Evolutionary conservation across 2,888 invertebrate genomes (phyloP).

Genomic region (Geotrupes spiniger): DNA sequence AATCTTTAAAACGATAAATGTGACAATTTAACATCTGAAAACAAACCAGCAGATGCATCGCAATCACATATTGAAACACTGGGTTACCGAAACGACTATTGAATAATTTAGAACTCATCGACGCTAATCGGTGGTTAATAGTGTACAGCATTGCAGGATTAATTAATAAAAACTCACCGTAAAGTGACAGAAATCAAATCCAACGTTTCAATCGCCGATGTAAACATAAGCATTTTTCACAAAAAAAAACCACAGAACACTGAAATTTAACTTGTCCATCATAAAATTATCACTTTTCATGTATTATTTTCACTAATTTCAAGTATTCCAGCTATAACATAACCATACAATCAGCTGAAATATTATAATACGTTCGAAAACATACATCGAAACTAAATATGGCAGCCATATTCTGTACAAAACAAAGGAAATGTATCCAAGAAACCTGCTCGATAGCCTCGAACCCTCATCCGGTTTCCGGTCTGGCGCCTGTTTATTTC

Average conservation of each 20-base stretch:
- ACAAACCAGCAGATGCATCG: too few relatives aligned
- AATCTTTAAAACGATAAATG: too few relatives aligned
- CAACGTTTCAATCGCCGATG: slow-evolving; percentile 67
- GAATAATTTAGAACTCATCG: too few relatives aligned
- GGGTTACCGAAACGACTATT: too few relatives aligned
- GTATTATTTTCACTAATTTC: slow-evolving; percentile 45
- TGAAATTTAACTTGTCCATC: slow-evolving; percentile 44
- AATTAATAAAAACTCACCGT: slow-evolving; percentile 52
- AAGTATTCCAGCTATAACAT: slow-evolving; percentile 44
- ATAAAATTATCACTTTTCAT: slow-evolving; percentile 49
- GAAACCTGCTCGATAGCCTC: slow-evolving; percentile 49
- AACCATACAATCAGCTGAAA: slow-evolving; percentile 44
- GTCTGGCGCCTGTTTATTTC: slow-evolving; percentile 23
- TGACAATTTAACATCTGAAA: too few relatives aligned
- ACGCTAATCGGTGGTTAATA: too few relatives aligned
- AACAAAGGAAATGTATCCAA: slow-evolving; percentile 63
- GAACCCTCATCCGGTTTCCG: slow-evolving; percentile 49
- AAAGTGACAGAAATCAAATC: slow-evolving; percentile 62
- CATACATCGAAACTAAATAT: slow-evolving; percentile 81
- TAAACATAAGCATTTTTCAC: slow-evolving; percentile 69
- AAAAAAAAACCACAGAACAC: slow-evolving; percentile 46
- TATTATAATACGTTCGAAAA: slow-evolving; percentile 60
- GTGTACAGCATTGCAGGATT: too few relatives aligned
- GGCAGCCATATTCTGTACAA: slow-evolving; percentile 82
- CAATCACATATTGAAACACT: too few relatives aligned